Conservation (phyloP, 2,113 vertebrate species). For the Phylloscopus trochilus region DNA sequence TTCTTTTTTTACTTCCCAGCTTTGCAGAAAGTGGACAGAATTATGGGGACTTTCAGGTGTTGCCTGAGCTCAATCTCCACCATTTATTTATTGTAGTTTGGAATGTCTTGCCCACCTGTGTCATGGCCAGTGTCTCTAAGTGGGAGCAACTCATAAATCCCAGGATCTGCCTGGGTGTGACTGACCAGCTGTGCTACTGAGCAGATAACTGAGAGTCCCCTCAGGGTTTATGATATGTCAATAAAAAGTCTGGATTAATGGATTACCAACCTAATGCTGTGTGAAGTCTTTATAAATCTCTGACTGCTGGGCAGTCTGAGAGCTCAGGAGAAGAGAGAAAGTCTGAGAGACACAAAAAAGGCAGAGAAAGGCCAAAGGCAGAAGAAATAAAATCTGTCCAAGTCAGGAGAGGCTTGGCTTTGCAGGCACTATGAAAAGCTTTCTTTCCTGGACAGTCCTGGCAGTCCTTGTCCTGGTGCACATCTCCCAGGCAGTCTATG, state of each 20-base stretch:
- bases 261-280: not conserved
- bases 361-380: not conserved
- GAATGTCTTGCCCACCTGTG: not conserved
- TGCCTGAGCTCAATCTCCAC: not conserved
- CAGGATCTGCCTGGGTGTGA: not conserved
- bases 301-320: not conserved
- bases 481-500: not conserved
- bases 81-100: not conserved
- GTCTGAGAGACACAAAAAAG: not conserved
- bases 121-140: not conserved
- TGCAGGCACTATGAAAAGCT: not conserved
- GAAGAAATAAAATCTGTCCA: not conserved
- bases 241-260: conserved; percentile 40
- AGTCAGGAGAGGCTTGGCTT: not conserved
- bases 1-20: not conserved
- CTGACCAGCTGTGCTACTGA: not conserved
- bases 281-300: conserved; percentile 20
- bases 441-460: not conserved
- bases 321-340: not conserved
- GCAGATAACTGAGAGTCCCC: not conserved
- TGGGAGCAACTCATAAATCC: not conserved
- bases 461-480: not conserved
- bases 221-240: conserved; percentile 1
- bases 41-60: not conserved
- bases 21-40: not conserved